Base-by-base conservation (phyloP, 23 tunicate species). In the Phallusia fumigata region DNA sequence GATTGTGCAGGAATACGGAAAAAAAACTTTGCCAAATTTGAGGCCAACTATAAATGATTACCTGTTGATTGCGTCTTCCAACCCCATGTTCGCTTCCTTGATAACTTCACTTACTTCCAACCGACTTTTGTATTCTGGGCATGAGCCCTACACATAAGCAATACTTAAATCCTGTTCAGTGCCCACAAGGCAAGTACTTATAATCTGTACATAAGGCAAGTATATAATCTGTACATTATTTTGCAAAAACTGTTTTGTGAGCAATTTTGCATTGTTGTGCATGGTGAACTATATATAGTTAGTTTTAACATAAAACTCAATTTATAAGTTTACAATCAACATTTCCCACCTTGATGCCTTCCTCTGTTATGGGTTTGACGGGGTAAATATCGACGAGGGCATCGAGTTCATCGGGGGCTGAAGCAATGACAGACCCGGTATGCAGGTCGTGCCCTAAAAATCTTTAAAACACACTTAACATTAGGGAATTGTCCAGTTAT, bases 351-450 rank as follows among this genome's bases (percentile, higher is more conserved):
- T 74, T 74, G 77, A 31, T 32, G 47, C 64, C 28, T 65, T 21
- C 30, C 8, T 58, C 77, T 12, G 18, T 40, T 1, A 93, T 87
- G 2, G 90, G 91, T 28, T 81, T 36, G 0, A 81, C 81, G 35
- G 75, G 77, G 82, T 93, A 93, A 0, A 86, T 76, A 33, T 88
- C 87, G 22, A 65, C 76, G 32, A 88, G 18, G 30, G 45, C 45
- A 30, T 88, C 98, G 52, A 93, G 74, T 78, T 93, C 98, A 74
- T 93, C 98, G 0, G 98, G 98, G 24, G 93, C 93, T 31, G 65
- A 36, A 30, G 98, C 98, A n/a, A 78, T 76, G 49, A 69, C 75
- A 18, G 64, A 77, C 8, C 85, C 93, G 31, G 84, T 51, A 0
- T 50, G 33, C 21, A 22, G 47, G 36, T 88, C 84, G 28, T 53